phyloP scores from a whole-genome alignment of 2,888 invertebrate species.

The Rhagonycha lutea region DNA sequence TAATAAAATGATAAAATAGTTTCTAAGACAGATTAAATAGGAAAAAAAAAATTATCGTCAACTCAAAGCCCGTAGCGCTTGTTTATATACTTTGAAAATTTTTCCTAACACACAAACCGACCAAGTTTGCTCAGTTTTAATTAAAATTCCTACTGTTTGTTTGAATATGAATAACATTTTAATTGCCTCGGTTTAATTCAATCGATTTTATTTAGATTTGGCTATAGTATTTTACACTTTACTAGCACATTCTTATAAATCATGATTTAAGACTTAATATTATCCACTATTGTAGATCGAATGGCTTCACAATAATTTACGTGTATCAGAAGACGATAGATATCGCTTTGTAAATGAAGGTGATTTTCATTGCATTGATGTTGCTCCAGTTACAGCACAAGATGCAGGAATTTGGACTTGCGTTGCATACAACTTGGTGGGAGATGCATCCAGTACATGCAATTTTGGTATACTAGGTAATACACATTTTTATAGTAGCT shows the following conservation, averaged over 20 bases:
- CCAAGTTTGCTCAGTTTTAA: too few species aligned
- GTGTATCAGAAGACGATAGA: conserved; percentile 74
- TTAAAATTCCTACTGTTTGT: too few species aligned
- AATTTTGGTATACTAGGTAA: conserved; percentile 77
- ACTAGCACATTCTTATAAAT: background rate
- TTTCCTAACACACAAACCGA: too few species aligned
- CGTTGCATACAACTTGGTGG: conserved; percentile 76
- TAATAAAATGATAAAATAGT: too few species aligned
- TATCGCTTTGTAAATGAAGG: conserved; percentile 80
- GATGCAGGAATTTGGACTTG: conserved; percentile 88
- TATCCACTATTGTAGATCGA: conserved; percentile 66
- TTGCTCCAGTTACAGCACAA: conserved; percentile 78
- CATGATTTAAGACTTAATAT: too few species aligned
- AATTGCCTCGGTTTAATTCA: too few species aligned
- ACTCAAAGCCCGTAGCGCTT: too few species aligned
- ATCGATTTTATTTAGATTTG: too few species aligned
- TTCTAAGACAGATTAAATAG: too few species aligned
- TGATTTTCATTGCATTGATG: conserved; percentile 83
- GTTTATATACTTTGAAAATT: too few species aligned
- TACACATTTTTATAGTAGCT: conserved; percentile 15
- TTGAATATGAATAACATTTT: too few species aligned
- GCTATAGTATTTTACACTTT: background rate
- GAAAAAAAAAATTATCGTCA: too few species aligned
- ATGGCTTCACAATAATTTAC: conserved; percentile 84
- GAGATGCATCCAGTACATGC: conserved; percentile 76